Evolutionary conservation across 2,888 invertebrate species (phyloP).

Genomic region (Lepetodrilus schrolli): DNA sequence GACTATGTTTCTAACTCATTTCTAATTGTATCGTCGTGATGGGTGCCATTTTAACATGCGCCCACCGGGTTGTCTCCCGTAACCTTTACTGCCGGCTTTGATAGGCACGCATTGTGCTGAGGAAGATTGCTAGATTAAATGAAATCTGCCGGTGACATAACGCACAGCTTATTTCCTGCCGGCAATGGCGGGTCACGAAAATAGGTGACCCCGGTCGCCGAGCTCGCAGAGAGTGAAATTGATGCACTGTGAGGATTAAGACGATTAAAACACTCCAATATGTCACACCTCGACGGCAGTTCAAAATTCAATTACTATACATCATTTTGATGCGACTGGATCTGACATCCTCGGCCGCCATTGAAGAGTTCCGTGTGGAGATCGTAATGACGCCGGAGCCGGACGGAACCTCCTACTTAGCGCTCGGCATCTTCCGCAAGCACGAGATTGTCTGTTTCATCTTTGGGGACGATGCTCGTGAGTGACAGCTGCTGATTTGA

Average conservation of each 20-base stretch:
- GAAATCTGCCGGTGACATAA: conserved; percentile 45
- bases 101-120: conserved; percentile 36
- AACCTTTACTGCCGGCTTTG: conserved; percentile 41
- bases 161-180: conserved; percentile 40
- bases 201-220: conserved; percentile 28
- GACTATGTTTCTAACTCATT: not conserved
- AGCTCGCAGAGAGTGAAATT: conserved; percentile 36
- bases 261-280: conserved; percentile 49
- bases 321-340: conserved; percentile 49
- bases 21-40: conserved; percentile 3
- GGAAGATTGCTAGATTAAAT: conserved; percentile 48
- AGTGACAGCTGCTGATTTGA: conserved; percentile 21
- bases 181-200: conserved; percentile 32
- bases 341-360: conserved; percentile 37
- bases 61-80: not conserved
- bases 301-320: conserved; percentile 54
- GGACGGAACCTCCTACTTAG: conserved; percentile 20
- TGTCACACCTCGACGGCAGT: conserved; percentile 52
- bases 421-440: conserved; percentile 24
- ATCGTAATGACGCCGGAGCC: not conserved
- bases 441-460: conserved; percentile 23
- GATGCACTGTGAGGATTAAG: conserved; percentile 38
- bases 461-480: conserved; percentile 19
- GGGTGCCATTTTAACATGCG: conserved; percentile 18
- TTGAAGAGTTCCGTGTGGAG: conserved; percentile 1